phyloP scores from a whole-genome alignment of 1,140 invertebrate species.

The Araneus ventricosus region DNA sequence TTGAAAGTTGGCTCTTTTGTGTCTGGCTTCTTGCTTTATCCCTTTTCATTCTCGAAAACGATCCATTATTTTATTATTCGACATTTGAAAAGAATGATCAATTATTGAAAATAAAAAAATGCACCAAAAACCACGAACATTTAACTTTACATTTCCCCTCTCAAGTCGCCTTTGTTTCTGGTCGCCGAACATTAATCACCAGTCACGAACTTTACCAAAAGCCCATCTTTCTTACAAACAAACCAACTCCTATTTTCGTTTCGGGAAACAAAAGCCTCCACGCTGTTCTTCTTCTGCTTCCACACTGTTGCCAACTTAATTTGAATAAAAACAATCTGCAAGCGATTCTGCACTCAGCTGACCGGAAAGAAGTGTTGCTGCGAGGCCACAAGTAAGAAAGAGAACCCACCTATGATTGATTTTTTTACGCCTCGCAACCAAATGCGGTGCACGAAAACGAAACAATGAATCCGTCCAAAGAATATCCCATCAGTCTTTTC shows the following conservation, averaged over 20 bases:
- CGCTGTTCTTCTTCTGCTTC: background rate
- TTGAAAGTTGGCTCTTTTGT: too few relatives aligned
- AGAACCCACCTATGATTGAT: slow-evolving; percentile 22
- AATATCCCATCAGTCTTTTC: background rate
- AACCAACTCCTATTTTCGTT: too few relatives aligned
- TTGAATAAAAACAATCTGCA: background rate
- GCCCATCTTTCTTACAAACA: background rate
- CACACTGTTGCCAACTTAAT: background rate
- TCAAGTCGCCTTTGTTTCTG: background rate
- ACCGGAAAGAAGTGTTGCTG: background rate
- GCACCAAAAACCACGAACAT: too few relatives aligned
- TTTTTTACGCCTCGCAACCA: background rate
- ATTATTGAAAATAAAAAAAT: too few relatives aligned
- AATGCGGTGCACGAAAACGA: background rate
- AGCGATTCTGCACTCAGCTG: background rate
- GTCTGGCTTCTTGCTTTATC: too few relatives aligned
- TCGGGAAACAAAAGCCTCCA: background rate
- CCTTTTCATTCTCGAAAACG: too few relatives aligned
- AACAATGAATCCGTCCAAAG: slow-evolving; percentile 13
- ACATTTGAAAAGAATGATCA: too few relatives aligned
- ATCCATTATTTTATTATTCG: too few relatives aligned
- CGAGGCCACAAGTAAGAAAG: background rate
- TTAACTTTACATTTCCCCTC: background rate
- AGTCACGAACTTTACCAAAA: background rate
- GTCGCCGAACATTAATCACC: background rate